Evolutionary conservation across 2,888 invertebrate genomes (phyloP).

Genomic region (Stenchaetothrips biformis): DNA sequence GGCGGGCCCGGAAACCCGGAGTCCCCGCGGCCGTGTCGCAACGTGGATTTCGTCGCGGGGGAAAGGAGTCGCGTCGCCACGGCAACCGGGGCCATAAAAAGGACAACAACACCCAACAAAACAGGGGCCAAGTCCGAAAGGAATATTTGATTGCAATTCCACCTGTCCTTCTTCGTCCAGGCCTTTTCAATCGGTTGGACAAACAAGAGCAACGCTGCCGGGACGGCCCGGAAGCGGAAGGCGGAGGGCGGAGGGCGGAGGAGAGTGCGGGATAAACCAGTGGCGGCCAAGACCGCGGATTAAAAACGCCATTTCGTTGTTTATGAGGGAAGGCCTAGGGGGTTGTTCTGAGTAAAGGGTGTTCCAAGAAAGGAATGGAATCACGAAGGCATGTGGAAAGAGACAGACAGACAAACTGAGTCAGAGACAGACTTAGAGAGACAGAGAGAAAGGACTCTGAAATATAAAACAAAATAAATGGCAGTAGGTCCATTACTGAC

Average conservation of each 20-base stretch:
- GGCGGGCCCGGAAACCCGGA: neutral
- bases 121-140: too few relatives aligned
- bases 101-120: too few relatives aligned
- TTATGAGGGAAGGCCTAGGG: neutral
- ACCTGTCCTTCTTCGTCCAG: too few relatives aligned
- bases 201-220: neutral
- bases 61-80: too few relatives aligned
- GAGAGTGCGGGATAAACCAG: constrained; percentile 3
- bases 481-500: neutral
- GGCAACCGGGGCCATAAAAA: too few relatives aligned
- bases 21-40: neutral
- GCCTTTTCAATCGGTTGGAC: too few relatives aligned
- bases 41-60: neutral
- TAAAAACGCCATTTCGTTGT: neutral
- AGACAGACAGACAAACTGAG: neutral
- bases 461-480: constrained; percentile 20
- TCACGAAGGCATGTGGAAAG: neutral
- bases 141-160: too few relatives aligned
- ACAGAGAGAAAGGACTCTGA: too few relatives aligned
- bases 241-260: neutral
- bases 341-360: too few relatives aligned
- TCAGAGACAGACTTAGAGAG: neutral
- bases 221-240: neutral
- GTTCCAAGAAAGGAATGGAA: too few relatives aligned
- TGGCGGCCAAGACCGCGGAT: constrained; percentile 9